Percentiles rank a stretch among this genome's conserved stretches.
Evolutionary conservation across 2,888 invertebrate genomes (phyloP).

Genomic region (Caenorhabditis sp.): DNA sequence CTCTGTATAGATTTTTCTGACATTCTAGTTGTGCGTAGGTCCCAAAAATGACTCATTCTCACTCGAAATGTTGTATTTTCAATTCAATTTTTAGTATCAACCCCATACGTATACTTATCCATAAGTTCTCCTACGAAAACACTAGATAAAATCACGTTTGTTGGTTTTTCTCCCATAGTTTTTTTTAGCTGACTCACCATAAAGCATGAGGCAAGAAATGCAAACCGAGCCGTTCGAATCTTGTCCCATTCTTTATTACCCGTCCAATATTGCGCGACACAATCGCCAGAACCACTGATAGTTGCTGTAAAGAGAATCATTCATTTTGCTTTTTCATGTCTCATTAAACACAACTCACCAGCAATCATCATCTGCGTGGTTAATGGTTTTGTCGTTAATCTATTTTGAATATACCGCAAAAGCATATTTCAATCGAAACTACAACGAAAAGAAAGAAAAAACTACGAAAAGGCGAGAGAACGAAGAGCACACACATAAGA

Average conservation of each 20-base stretch:
- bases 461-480: not conserved
- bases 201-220: slow-evolving; percentile 24
- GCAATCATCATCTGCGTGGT: slow-evolving; percentile 35
- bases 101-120: not conserved
- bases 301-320: slow-evolving; percentile 16
- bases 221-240: slow-evolving; percentile 23
- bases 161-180: too few species aligned
- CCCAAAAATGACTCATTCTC: too few species aligned
- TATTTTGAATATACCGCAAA: slow-evolving; percentile 13
- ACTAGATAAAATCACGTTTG: too few species aligned
- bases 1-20: too few species aligned
- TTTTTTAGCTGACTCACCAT: slow-evolving; percentile 11
- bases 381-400: slow-evolving; percentile 19
- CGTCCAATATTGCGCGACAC: slow-evolving; percentile 23
- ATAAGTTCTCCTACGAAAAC: too few species aligned
- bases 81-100: too few species aligned
- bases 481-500: not conserved
- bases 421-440: slow-evolving; percentile 1
- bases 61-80: too few species aligned
- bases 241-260: slow-evolving; percentile 31
- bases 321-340: not conserved
- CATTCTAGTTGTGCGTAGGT: too few species aligned
- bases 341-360: slow-evolving; percentile 13
- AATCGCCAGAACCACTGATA: slow-evolving; percentile 30
- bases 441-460: not conserved